phyloP scores from a whole-genome alignment of 2,888 invertebrate species.

The Sinopyrophorus schimmeli region DNA sequence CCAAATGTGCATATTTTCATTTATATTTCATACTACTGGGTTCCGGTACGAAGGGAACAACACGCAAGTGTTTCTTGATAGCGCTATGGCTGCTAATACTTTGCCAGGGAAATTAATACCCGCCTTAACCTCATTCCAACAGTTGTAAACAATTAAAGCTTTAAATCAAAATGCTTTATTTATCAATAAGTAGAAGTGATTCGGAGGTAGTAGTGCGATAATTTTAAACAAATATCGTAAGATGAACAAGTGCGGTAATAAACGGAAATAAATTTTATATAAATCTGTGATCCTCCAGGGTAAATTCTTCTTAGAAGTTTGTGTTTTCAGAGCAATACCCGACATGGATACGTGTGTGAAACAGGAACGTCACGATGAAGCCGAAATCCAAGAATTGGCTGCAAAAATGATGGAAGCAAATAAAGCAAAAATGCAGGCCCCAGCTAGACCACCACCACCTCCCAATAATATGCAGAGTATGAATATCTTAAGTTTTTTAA shows the following conservation, averaged over 20 bases:
- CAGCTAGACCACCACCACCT: constrained; percentile 36
- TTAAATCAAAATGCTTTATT: constrained; percentile 26
- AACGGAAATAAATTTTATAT: constrained; percentile 9
- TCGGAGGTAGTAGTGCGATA: neutral
- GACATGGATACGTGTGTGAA: constrained; percentile 57
- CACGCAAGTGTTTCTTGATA: constrained; percentile 51
- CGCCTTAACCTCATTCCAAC: constrained; percentile 53
- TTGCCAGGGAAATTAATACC: constrained; percentile 50
- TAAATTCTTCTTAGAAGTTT: neutral
- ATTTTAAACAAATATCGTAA: constrained; percentile 6
- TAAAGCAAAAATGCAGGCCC: constrained; percentile 65
- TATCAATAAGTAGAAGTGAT: constrained; percentile 1
- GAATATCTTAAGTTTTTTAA: constrained; percentile 37
- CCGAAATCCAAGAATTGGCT: constrained; percentile 84
- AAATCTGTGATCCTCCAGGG: constrained; percentile 6
- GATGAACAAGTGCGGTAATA: constrained; percentile 5
- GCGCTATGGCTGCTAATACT: constrained; percentile 55
- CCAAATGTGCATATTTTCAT: constrained; percentile 15
- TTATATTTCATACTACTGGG: constrained; percentile 25
- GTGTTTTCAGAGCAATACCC: neutral
- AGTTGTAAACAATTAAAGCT: constrained; percentile 43
- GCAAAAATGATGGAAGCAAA: constrained; percentile 86
- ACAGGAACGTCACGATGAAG: constrained; percentile 80
- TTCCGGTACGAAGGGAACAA: constrained; percentile 47
- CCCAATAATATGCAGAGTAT: constrained; percentile 31